Base-by-base conservation (phyloP, 2,888 invertebrate genomes). In the Smittia sp. region DNA sequence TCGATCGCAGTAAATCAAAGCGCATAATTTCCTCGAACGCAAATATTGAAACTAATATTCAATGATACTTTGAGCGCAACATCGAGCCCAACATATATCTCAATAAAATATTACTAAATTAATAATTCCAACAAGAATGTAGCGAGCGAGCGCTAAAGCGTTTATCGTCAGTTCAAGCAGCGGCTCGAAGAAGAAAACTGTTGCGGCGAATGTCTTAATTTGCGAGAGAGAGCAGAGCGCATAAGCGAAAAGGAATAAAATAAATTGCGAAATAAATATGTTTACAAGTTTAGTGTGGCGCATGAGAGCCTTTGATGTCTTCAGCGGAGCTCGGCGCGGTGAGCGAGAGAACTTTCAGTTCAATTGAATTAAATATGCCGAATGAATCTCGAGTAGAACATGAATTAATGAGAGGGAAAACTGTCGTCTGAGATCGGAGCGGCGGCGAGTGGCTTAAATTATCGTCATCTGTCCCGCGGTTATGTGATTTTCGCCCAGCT, bases 51-150 rank as follows among this genome's bases (percentile, higher is more conserved):
- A 46, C 46, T n/a, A 46, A 46, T 46, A 46, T 46, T 46, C 46
- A 46, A 46, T 46, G 46, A 46, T 46, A 46, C 58, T 58, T 18
- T 22, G 32, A 32, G 32, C n/a, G 32, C 32, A 58, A 58, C 9
- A 58, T 20, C 18, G 9, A 58, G 18, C 58, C 4, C 15, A 58
- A 18, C 9, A 58, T 20, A 58, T 18, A 18, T 58, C 58, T 58
- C 58, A 58, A 46, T 58, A 58, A 58, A 58, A 58, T 20, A 58
- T 58, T 58, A 18, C 58, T 58, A 58, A 58, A 58, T 58, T 58
- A 58, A 58, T 58, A 58, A 58, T 11, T 58, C 22, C 58, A 58
- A 20, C 22, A 20, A 58, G 18, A 58, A 20, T 58, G 9, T 18
- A 20, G 18, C 58, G 22, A 58, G 18, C 22, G 58, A 20, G 58